Evolutionary conservation across 2,113 vertebrate species (phyloP), one percentile per base, ranked within the genome.

Genomic region (Climacteris rufus): DNA sequence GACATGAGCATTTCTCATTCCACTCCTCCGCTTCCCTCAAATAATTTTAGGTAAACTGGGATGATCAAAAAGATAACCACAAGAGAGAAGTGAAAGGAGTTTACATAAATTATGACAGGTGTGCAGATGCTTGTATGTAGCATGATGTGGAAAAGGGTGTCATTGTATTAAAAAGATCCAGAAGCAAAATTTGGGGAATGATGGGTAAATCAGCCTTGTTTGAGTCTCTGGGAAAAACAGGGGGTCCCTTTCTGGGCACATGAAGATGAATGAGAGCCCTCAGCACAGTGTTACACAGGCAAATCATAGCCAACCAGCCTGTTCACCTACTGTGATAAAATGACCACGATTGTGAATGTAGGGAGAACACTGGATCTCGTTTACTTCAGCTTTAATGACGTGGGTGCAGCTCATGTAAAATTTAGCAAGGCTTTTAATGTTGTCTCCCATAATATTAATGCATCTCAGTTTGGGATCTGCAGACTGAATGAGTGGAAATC

Each of bases 11-110:
- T 68, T 88, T 81, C 39, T 57, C 56, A 44, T 78, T 76, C 30
- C 27, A 56, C 2, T 3, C 13, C 66, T 87, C 14, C 0, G 0
- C 21, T 50, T 6, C 3, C 13, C 11, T 4, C 9, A 40, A 1
- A 57, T 44, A 39, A 35, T 83, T 86, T 49, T 49, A 45, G 28
- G 31, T 75, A 39, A 76, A 83, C n/a, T 56, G 28, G 6, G 9
- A 16, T 57, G 31, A 71, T 79, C 21, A 74, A 82, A 70, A 70
- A 28, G 30, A 25, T 66, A 61, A 42, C 52, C n/a, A 23, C 25
- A 45, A 57, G 42, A 59, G 44, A 83, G 31, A 54, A 16, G 15
- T 11, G 28, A 83, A 80, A 66, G 11, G 17, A 54, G 19, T 59
- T 39, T 13, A n/a, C 35, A 4, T n/a, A 37, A 35, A 37, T 70